Evolutionary conservation across 2,888 invertebrate species (phyloP).

Genomic region (Cylloceria caligata): DNA sequence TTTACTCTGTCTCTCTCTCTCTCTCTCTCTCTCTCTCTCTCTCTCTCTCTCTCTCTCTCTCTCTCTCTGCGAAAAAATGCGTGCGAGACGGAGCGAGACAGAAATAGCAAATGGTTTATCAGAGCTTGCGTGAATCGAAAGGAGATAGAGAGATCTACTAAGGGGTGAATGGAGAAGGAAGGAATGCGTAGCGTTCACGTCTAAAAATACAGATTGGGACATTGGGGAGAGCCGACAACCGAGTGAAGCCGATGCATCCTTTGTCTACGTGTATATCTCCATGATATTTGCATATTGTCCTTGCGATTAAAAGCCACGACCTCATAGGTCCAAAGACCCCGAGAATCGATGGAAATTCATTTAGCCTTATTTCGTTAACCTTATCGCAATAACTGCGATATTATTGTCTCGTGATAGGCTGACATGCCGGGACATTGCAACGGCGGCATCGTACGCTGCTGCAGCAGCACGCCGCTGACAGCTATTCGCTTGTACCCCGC

Average conservation of each 20-base stretch:
- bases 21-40: no score
- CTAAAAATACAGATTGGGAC: conserved; percentile 58
- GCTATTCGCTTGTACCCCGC: conserved; percentile 3
- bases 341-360: conserved; percentile 15
- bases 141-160: background rate
- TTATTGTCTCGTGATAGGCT: background rate
- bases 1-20: no score
- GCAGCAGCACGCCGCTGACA: conserved; percentile 40
- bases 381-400: conserved; percentile 18
- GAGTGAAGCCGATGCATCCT: conserved; percentile 52
- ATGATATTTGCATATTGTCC: conserved; percentile 25
- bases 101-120: no score
- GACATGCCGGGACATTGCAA: conserved; percentile 11
- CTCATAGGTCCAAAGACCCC: conserved; percentile 30
- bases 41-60: no score
- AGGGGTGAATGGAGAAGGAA: background rate
- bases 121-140: no score
- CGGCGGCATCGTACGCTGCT: conserved; percentile 3
- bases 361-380: background rate
- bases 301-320: conserved; percentile 27
- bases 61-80: background rate
- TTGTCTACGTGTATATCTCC: conserved; percentile 49
- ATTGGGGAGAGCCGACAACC: conserved; percentile 18
- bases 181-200: conserved; percentile 30
- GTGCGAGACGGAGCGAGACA: background rate